phyloP scores from a whole-genome alignment of 2,888 invertebrate species.

The Orthonychiurus folsomi region DNA sequence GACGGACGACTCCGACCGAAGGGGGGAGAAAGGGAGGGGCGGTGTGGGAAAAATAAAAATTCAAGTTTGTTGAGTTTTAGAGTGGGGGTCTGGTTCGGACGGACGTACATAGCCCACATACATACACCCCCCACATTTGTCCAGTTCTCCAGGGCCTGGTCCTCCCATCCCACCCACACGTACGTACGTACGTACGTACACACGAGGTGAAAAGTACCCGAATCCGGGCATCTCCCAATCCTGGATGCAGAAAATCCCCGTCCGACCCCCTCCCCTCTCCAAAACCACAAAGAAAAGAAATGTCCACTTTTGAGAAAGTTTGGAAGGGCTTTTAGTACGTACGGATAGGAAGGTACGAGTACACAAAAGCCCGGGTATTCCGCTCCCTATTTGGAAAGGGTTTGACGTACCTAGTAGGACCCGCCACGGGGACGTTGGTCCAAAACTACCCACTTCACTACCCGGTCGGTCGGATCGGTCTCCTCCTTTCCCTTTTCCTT shows the following conservation, averaged over 20 bases:
- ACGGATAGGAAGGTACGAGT: no score
- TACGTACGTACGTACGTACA: background rate
- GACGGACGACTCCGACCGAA: background rate
- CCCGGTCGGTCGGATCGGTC: background rate
- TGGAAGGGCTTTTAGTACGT: no score
- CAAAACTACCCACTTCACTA: no score
- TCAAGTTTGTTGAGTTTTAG: no score
- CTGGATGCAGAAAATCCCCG: background rate
- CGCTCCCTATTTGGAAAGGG: no score
- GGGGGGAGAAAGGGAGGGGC: background rate
- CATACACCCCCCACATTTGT: background rate
- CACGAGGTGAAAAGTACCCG: no score
- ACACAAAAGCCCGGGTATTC: no score
- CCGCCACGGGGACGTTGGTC: no score
- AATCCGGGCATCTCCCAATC: background rate
- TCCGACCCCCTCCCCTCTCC: background rate
- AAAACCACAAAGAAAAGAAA: background rate
- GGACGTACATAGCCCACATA: background rate
- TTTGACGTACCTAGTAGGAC: no score
- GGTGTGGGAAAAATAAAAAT: constrained; percentile 1
- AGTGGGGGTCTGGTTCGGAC: background rate
- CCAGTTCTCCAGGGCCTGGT: no score
- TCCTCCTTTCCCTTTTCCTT: background rate
- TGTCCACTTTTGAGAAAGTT: constrained; percentile 1
- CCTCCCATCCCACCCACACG: background rate